A percentile compares a stretch with the other conserved stretches of the same genome.
Evolutionary conservation across 2,888 invertebrate genomes (phyloP).

Genomic region (Schizaphis graminum): DNA sequence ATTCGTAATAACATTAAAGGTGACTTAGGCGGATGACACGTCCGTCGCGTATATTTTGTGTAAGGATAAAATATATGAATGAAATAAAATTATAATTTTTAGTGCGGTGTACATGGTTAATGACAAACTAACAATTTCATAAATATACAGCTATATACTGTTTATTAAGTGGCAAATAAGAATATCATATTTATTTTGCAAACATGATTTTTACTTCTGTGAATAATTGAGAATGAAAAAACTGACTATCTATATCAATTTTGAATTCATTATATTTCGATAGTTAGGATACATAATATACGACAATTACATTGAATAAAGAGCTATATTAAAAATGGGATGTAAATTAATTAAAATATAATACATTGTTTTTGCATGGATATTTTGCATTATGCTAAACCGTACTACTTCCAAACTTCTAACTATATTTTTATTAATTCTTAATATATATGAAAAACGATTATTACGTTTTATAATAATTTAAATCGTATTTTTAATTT

Average conservation of each 20-base stretch:
- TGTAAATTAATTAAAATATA: background rate
- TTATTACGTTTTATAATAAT: background rate
- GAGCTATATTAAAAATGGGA: background rate
- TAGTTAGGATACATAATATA: background rate
- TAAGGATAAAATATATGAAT: background rate
- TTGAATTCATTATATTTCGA: background rate
- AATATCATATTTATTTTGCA: background rate
- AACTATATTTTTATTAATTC: background rate
- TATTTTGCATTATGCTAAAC: no score
- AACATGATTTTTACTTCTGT: background rate
- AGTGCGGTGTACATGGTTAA: background rate
- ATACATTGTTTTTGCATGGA: background rate
- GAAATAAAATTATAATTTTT: background rate
- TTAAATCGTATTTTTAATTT: background rate
- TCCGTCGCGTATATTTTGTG: background rate
- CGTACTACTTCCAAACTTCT: background rate
- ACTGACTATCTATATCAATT: background rate
- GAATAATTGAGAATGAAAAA: background rate
- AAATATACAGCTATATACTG: background rate
- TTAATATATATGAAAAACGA: background rate
- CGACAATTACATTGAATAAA: background rate
- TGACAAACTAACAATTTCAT: background rate
- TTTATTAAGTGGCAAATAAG: background rate
- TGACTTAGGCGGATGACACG: background rate
- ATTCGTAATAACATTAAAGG: background rate